These are phyloP conservation scores for Coreius guichenoti DNA, from an alignment of 2,797 vertebrate species.

Conservation along the genomic window DNA sequence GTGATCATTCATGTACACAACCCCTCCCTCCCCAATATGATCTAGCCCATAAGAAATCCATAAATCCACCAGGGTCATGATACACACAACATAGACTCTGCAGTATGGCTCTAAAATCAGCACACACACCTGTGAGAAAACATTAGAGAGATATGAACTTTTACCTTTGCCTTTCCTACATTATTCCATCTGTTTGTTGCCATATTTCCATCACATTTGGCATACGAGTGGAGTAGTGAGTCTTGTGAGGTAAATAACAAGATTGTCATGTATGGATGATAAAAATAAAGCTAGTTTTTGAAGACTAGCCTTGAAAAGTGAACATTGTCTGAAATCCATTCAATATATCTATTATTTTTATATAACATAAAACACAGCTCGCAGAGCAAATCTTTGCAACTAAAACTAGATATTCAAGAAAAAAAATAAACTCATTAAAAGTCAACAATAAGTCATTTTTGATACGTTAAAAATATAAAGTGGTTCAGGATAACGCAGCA, in stretches of 20 bases:
- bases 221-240: neutral
- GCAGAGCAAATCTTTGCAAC: neutral
- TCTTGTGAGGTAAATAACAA: conserved; percentile 14
- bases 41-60: conserved; percentile 80
- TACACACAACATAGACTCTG: conserved; percentile 73
- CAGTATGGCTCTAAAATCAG: conserved; percentile 15
- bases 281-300: neutral
- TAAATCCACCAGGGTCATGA: conserved; percentile 81
- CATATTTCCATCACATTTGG: neutral
- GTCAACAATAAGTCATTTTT: neutral
- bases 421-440: neutral
- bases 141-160: neutral
- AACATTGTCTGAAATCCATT: neutral
- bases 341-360: too few species aligned
- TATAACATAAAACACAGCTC: conserved; percentile 5
- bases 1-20: conserved; percentile 72
- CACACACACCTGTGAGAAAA: conserved; percentile 14
- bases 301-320: neutral
- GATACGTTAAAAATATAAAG: conserved; percentile 6
- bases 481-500: conserved; percentile 29
- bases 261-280: conserved; percentile 9
- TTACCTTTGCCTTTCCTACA: neutral
- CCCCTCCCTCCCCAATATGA: conserved; percentile 71
- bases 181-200: conserved; percentile 18
- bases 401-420: neutral